Evolutionary conservation across 1,140 invertebrate genomes (phyloP).

Genomic region (Solenopsis invicta): DNA sequence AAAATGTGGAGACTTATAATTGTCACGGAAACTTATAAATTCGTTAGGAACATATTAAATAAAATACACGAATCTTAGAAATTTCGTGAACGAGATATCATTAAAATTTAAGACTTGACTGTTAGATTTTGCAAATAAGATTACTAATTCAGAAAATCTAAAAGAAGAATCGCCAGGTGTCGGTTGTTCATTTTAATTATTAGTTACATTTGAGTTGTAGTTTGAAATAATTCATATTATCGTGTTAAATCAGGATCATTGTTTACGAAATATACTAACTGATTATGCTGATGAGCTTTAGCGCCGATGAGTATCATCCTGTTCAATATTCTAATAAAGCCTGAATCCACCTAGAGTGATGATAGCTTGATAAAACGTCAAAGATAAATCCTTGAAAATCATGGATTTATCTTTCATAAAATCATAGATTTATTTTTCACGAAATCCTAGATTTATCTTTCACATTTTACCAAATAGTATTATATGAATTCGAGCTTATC

Average conservation of each 20-base stretch:
- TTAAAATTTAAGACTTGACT: background rate
- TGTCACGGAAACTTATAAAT: background rate
- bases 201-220: background rate
- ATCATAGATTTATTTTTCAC: background rate
- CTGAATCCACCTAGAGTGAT: background rate
- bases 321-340: constrained; percentile 11
- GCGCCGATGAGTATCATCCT: constrained; percentile 3
- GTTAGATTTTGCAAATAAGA: background rate
- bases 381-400: background rate
- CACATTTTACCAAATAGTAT: background rate
- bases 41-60: background rate
- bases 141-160: background rate
- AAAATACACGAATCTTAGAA: background rate
- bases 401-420: background rate
- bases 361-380: background rate
- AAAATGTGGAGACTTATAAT: background rate
- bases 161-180: background rate
- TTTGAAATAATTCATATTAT: background rate
- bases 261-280: background rate
- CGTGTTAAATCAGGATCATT: background rate
- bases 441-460: background rate
- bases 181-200: background rate
- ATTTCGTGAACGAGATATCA: background rate
- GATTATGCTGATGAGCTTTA: constrained; percentile 26
- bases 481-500: background rate